Base-by-base conservation (phyloP, 1,140 invertebrate species). In the Caligus rogercresseyi region DNA sequence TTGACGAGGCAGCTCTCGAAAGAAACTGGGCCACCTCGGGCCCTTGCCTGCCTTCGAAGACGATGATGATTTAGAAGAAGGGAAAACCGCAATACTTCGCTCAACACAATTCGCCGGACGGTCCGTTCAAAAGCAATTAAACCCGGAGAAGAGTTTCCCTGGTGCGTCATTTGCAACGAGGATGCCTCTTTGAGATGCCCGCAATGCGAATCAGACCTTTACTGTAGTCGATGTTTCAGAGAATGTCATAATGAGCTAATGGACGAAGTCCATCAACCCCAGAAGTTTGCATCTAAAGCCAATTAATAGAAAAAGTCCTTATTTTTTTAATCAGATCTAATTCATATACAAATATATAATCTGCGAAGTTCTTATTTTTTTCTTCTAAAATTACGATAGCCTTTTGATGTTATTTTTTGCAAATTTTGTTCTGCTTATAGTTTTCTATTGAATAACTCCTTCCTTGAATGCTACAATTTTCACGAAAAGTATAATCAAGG, bases 81-180 rank as follows among this genome's bases (percentile, higher is more conserved):
- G 43, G n/a, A n/a, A 14, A 51, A 51, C 18, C 18, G 43, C 13
- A 53, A 2, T 53, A 19, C 52, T 53, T 53, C 21, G 18, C 21
- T 53, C 18, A 53, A 53, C 16, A 16, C 2, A 3, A 3, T 56
- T 15, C 2, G 20, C 54, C 24, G n/a, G 20, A 13, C 15, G 54
- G 2, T 21, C 15, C 15, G 16, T 56, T 20, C 19, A 21, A 20
- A 56, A 56, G 24, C 19, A 18, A 2, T 1, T 25, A 1, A 56
- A 25, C 24, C 18, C 24, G 15, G 25, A 55, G 13, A 31, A 70
- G 65, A 77, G 82, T 72, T 85, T 3, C 83, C 83, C 51, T 86
- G 83, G 77, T 87, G 84, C 73, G 79, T 79, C 67, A 79, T 86
- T 52, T 87, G 84, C 68, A 83, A 85, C 71, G 80, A 83, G 69